Conservation (phyloP, 2,888 invertebrate species). For the Tetropium fuscum region DNA sequence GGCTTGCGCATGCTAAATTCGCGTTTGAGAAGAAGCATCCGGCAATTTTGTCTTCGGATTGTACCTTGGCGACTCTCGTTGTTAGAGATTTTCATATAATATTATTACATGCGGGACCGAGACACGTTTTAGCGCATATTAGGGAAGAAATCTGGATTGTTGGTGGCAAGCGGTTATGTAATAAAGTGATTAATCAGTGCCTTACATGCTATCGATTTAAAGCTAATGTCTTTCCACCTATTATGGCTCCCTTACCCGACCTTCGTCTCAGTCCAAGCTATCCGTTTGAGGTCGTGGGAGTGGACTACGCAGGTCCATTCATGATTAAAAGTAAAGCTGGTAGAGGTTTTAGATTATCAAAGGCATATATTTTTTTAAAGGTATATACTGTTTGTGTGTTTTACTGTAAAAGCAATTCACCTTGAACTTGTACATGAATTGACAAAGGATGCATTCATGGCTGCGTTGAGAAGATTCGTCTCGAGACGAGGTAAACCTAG, state of each 20-base stretch:
- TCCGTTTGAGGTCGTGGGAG: conserved; percentile 36
- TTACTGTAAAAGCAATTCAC: conserved; percentile 42
- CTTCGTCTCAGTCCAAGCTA: conserved; percentile 21
- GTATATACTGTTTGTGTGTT: conserved; percentile 45
- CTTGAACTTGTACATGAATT: conserved; percentile 40
- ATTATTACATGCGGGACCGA: conserved; percentile 40
- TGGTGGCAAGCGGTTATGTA: conserved; percentile 33
- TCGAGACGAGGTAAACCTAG: conserved; percentile 35
- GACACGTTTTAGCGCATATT: conserved; percentile 34
- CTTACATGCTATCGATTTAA: conserved; percentile 36
- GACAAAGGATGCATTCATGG: conserved; percentile 38
- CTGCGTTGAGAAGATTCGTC: conserved; percentile 37
- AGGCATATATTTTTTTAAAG: conserved; percentile 38
- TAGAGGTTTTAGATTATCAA: conserved; percentile 30
- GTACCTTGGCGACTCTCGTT: conserved; percentile 37
- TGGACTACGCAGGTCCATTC: conserved; percentile 44
- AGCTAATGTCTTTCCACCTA: conserved; percentile 21
- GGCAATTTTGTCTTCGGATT: conserved; percentile 34
- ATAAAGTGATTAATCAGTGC: conserved; percentile 35
- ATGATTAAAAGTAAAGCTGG: conserved; percentile 33
- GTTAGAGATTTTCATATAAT: conserved; percentile 32
- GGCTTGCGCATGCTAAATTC: conserved; percentile 36
- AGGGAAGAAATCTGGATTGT: conserved; percentile 44
- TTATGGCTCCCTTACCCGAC: conserved; percentile 40
- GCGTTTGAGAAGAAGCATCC: conserved; percentile 41